Evolutionary conservation across 2,888 invertebrate species (phyloP).

Genomic region (Apamea crenata): DNA sequence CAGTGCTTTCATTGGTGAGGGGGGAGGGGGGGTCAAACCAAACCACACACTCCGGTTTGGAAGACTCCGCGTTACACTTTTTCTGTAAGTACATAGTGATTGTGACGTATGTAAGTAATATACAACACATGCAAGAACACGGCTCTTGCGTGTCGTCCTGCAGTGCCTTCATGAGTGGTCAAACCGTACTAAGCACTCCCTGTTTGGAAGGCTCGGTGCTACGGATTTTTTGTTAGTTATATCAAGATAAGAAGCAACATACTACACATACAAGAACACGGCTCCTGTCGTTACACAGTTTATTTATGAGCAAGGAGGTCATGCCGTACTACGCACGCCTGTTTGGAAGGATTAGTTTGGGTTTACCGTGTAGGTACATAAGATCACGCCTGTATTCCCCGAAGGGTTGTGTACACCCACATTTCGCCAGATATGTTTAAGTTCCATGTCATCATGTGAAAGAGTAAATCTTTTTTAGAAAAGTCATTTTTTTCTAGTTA

Average conservation of each 20-base stretch:
- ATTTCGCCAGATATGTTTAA: neutral
- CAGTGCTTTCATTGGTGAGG: conserved; percentile 89
- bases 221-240: conserved; percentile 89
- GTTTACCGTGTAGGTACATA: neutral
- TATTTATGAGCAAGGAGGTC: conserved; percentile 89
- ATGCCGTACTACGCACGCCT: conserved; percentile 91
- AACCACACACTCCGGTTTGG: conserved; percentile 89
- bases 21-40: conserved; percentile 89
- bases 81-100: conserved; percentile 66
- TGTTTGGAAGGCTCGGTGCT: conserved; percentile 85
- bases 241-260: conserved; percentile 76
- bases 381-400: neutral
- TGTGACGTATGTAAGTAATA: conserved; percentile 69
- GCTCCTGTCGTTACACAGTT: conserved; percentile 86
- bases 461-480: neutral
- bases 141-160: conserved; percentile 87
- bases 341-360: conserved; percentile 82
- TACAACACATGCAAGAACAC: conserved; percentile 69
- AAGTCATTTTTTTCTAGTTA: too few relatives aligned
- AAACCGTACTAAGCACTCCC: conserved; percentile 90
- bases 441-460: neutral
- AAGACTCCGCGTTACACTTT: conserved; percentile 81
- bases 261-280: conserved; percentile 69
- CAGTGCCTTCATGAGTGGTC: conserved; percentile 90
- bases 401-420: neutral